These are phyloP conservation scores for Progne subis DNA, from an alignment of 2,113 vertebrate genomes.

Conservation along the genomic window DNA sequence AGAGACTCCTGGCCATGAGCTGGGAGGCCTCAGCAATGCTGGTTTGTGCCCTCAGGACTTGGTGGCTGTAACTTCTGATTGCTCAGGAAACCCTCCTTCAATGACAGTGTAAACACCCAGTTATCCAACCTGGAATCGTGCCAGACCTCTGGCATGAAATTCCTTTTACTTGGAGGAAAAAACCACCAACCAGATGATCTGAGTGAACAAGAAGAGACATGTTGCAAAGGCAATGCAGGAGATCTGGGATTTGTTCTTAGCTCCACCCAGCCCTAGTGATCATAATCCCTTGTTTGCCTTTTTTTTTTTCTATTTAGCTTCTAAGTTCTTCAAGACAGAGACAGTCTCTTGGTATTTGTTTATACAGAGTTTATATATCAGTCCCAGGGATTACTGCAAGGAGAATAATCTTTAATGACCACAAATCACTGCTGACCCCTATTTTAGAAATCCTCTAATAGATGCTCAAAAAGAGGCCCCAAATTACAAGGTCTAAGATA, in stretches of 20 bases:
- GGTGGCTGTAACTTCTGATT: neutral
- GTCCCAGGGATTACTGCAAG: slow-evolving; percentile 12
- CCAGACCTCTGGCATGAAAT: slow-evolving; percentile 28
- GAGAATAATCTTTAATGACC: slow-evolving; percentile 49
- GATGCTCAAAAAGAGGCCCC: neutral
- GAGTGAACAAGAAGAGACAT: slow-evolving; percentile 29
- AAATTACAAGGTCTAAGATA: neutral
- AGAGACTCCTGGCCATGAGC: neutral
- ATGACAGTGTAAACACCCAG: neutral
- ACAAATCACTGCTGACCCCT: neutral
- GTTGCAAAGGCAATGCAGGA: neutral
- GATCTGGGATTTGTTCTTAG: slow-evolving; percentile 10
- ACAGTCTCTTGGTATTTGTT: slow-evolving; percentile 30
- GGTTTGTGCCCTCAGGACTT: neutral
- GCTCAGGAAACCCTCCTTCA: neutral
- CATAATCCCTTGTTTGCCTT: slow-evolving; percentile 54
- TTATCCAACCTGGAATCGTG: neutral
- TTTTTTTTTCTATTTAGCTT: slow-evolving; percentile 31
- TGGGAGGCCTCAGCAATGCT: neutral
- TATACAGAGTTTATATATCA: slow-evolving; percentile 17
- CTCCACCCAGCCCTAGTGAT: slow-evolving; percentile 10
- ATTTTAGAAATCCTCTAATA: neutral
- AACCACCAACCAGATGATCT: neutral
- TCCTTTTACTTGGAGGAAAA: neutral
- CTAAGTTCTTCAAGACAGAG: slow-evolving; percentile 34